Conservation (phyloP, 2,113 vertebrate species). For the Rattus norvegicus region GRCr8 NC_086028.1:63671001-63671500, state of each 20-base stretch:
- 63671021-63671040: neutral
- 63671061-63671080: neutral
- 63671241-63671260: neutral
- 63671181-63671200: neutral
- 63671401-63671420: slow-evolving; percentile 96
- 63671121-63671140: slow-evolving; percentile 8
- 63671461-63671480: slow-evolving; percentile 96
- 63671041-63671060: slow-evolving; percentile 1
- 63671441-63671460: slow-evolving; percentile 98
- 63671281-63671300: neutral
- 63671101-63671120: slow-evolving; percentile 44
- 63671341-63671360: slow-evolving; percentile 98
- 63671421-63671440: slow-evolving; percentile 96
- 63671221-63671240: neutral
- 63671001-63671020: neutral
- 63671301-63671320: slow-evolving; percentile 88
- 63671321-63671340: slow-evolving; percentile 99
- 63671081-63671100: slow-evolving; percentile 51
- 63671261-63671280: slow-evolving; percentile 40
- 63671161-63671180: neutral
- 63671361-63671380: slow-evolving; percentile 99
- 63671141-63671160: neutral
- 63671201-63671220: neutral
- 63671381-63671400: slow-evolving; percentile 96
- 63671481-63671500: neutral